Evolutionary conservation across 2,797 vertebrate species (phyloP).

Genomic region (Rhynchonycteris naso): DNA sequence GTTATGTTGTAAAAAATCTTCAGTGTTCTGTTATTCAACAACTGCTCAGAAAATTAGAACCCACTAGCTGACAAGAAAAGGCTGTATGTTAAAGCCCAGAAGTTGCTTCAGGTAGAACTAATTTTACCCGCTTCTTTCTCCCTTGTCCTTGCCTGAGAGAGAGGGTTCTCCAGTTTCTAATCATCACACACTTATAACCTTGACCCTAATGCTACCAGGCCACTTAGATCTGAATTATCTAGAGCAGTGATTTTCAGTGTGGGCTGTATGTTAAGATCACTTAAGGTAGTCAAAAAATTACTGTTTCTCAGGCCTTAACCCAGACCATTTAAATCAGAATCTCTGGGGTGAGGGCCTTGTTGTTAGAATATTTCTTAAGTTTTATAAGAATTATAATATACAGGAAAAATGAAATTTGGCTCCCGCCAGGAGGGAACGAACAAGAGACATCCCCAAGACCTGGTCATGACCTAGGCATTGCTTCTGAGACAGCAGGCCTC

Average conservation of each 20-base stretch:
- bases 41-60: slow-evolving; percentile 57
- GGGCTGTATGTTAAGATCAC: not conserved
- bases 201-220: not conserved
- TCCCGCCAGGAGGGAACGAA: not conserved
- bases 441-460: not conserved
- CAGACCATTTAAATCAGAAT: not conserved
- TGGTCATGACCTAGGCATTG: not conserved
- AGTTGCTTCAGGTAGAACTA: not conserved
- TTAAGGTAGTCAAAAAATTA: not conserved
- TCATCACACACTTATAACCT: not conserved
- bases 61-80: not conserved
- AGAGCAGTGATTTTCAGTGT: not conserved
- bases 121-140: not conserved
- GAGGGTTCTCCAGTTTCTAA: not conserved
- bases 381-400: not conserved
- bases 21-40: slow-evolving; percentile 53
- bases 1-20: slow-evolving; percentile 50
- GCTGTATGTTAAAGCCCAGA: not conserved
- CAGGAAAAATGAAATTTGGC: not conserved
- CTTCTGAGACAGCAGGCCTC: not conserved
- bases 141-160: not conserved
- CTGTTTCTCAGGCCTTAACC: not conserved
- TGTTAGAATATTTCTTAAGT: not conserved
- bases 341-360: not conserved
- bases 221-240: not conserved